These are phyloP conservation scores for Dipodomys ordii DNA, from an alignment of 2,113 vertebrate genomes.

Conservation along the genomic window DNA sequence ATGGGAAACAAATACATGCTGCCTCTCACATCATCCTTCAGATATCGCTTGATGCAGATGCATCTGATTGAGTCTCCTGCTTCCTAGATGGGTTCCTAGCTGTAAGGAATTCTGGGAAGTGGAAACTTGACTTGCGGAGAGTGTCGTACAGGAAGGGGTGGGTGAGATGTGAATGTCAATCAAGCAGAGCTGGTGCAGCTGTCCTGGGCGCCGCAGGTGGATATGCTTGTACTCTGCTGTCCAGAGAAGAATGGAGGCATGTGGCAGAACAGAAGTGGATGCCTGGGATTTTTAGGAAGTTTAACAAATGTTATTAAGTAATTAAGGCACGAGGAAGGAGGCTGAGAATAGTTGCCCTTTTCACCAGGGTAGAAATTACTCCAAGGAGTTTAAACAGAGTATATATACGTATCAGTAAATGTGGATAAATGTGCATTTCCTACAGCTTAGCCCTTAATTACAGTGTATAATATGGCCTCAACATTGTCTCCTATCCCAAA, in stretches of 20 bases:
- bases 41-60: no score
- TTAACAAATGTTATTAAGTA: constrained; percentile 17
- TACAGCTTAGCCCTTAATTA: not conserved
- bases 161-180: not conserved
- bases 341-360: not conserved
- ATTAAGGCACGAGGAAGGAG: not conserved
- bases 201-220: not conserved
- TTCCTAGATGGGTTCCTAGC: not conserved
- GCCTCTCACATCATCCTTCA: not conserved
- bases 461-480: not conserved
- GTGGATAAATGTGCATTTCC: not conserved
- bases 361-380: not conserved
- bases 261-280: constrained; percentile 16
- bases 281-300: constrained; percentile 45
- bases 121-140: not conserved
- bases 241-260: not conserved
- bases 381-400: not conserved
- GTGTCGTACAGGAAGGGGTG: not conserved
- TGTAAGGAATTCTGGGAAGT: not conserved
- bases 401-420: not conserved
- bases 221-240: accelerated
- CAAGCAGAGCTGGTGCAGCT: not conserved
- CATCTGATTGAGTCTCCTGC: accelerated
- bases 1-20: not conserved
- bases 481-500: not conserved